These are phyloP conservation scores for Stenotaenia linearis DNA, from an alignment of 2,888 invertebrate genomes.

Conservation along the genomic window DNA sequence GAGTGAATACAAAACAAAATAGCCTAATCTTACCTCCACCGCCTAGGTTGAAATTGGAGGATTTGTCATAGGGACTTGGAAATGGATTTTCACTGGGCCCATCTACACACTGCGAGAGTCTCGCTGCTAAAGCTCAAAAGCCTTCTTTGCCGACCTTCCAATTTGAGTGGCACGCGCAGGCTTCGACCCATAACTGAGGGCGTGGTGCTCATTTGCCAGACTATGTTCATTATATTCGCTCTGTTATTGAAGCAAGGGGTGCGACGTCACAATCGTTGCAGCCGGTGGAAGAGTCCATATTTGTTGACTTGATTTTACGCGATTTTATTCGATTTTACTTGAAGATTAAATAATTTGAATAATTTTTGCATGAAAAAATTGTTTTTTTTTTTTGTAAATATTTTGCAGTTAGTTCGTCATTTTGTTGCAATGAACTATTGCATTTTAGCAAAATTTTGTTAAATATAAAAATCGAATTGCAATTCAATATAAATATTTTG, in stretches of 20 bases:
- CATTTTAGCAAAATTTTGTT: too few relatives aligned
- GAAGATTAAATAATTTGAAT: too few relatives aligned
- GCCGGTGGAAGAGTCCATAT: background rate
- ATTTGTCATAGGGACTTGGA: conserved; percentile 26
- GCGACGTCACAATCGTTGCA: background rate
- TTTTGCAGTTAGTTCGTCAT: too few relatives aligned
- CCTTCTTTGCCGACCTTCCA: conserved; percentile 26
- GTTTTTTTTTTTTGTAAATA: too few relatives aligned
- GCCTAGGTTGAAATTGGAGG: conserved; percentile 21
- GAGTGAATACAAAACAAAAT: conserved; percentile 24
- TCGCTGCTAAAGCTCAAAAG: conserved; percentile 24
- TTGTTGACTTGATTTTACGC: too few relatives aligned
- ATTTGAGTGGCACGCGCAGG: conserved; percentile 24
- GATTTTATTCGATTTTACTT: too few relatives aligned
- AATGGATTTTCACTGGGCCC: conserved; percentile 11
- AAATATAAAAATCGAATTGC: too few relatives aligned
- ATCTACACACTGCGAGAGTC: conserved; percentile 2
- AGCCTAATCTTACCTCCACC: background rate
- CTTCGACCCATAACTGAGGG: conserved; percentile 26
- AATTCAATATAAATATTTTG: too few relatives aligned
- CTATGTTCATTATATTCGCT: conserved; percentile 3
- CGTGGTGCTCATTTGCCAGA: conserved; percentile 16
- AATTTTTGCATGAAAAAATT: too few relatives aligned
- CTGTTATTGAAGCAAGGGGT: background rate
- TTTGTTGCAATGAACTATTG: too few relatives aligned